Percentiles rank a stretch among this genome's conserved stretches.
phyloP scores from a whole-genome alignment of 1,140 invertebrate species.

The Agrypnia vestita region DNA sequence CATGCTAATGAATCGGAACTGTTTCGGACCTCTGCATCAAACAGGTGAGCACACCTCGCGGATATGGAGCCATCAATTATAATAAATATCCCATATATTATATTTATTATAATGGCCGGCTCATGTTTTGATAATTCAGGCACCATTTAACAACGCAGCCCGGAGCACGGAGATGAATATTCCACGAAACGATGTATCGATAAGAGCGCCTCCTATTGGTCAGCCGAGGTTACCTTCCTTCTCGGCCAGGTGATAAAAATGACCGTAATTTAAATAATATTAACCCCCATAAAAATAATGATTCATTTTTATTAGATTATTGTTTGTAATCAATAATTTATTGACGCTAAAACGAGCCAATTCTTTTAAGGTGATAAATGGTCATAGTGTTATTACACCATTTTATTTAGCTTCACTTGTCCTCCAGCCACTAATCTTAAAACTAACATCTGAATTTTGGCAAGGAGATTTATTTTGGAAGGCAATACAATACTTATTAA shows the following conservation, averaged over 20 bases:
- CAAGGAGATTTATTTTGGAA: too few species aligned
- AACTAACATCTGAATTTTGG: too few species aligned
- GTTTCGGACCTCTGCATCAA: slow-evolving; percentile 1
- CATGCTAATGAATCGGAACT: not conserved
- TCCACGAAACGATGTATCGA: slow-evolving; percentile 7
- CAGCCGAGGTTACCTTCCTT: not conserved
- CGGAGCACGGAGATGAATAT: slow-evolving; percentile 2
- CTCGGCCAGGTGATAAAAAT: slow-evolving; percentile 22
- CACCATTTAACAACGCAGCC: slow-evolving; percentile 34
- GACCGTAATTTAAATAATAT: slow-evolving; percentile 30
- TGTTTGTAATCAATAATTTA: slow-evolving; percentile 26
- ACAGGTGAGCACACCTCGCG: slow-evolving; percentile 43
- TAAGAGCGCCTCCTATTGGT: not conserved
- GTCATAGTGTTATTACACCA: too few species aligned
- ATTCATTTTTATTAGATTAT: slow-evolving; percentile 25
- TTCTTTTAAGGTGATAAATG: too few species aligned
- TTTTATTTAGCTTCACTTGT: too few species aligned
- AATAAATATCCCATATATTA: slow-evolving; percentile 60
- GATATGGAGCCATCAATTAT: slow-evolving; percentile 55
- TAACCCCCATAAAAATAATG: slow-evolving; percentile 11
- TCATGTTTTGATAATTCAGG: slow-evolving; percentile 59
- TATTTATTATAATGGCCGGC: slow-evolving; percentile 59
- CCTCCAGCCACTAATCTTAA: too few species aligned
- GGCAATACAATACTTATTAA: too few species aligned
- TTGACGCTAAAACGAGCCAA: not conserved